Percentiles rank a stretch among this genome's conserved stretches.
Conservation (phyloP, 2,113 vertebrate genomes). For the Rhegmatorhina hoffmannsi region DNA sequence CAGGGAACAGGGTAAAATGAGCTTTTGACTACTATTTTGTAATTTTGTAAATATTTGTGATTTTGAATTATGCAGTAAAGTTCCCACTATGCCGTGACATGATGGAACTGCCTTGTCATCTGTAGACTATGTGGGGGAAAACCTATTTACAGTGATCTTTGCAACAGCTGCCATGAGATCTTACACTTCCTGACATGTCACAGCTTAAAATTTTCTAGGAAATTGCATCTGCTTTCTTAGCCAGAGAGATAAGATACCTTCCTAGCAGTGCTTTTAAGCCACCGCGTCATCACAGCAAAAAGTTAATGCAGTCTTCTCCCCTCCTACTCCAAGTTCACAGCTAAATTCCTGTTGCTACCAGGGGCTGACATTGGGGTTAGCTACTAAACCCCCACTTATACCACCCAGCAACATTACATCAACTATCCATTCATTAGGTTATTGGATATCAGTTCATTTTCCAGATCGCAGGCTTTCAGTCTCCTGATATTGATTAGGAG, state of each 20-base stretch:
- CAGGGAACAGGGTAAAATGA: conserved; percentile 4
- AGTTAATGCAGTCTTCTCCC: neutral
- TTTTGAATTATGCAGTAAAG: conserved; percentile 1
- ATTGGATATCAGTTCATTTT: neutral
- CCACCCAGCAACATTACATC: neutral
- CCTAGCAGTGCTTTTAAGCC: neutral
- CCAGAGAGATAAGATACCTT: conserved; percentile 33
- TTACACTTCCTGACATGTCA: conserved; percentile 21
- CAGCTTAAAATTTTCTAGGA: conserved; percentile 50
- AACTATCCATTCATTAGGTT: neutral
- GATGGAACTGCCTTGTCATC: neutral
- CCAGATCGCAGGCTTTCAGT: neutral
- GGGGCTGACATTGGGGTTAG: neutral
- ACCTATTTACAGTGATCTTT: conserved; percentile 3
- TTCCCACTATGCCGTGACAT: neutral
- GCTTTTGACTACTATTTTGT: conserved; percentile 29
- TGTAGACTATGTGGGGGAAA: neutral
- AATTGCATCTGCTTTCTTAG: conserved; percentile 38
- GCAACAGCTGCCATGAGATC: neutral
- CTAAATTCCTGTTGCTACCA: neutral
- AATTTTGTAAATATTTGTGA: conserved; percentile 49
- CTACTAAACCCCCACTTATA: neutral
- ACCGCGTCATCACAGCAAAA: neutral
- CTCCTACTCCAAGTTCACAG: rapidly evolving
- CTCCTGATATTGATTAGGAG: neutral